A percentile compares a stretch with the other conserved stretches of the same genome.
phyloP scores from a whole-genome alignment of 2,797 vertebrate genomes.

The Catharus ustulatus region DNA sequence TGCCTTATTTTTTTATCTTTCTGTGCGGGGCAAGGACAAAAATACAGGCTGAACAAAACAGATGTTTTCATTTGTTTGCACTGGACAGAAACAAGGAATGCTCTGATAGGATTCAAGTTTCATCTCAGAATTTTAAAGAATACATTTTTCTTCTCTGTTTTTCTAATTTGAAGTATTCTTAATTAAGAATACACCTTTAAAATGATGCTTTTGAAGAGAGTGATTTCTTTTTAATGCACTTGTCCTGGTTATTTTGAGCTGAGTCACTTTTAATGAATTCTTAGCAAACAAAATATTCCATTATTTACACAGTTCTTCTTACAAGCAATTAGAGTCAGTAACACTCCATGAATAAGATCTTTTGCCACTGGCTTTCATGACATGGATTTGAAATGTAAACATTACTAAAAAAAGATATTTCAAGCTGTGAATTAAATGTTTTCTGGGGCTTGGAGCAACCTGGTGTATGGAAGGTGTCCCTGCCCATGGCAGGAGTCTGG shows the following conservation, averaged over 20 bases:
- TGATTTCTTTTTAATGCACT: neutral
- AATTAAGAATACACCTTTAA: neutral
- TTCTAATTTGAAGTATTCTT: neutral
- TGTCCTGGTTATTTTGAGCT: neutral
- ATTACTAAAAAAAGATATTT: neutral
- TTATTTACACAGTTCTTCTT: slow-evolving; percentile 13
- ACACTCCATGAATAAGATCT: neutral
- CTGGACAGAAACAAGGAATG: neutral
- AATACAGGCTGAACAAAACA: neutral
- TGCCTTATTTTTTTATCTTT: neutral
- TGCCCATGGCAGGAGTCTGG: neutral
- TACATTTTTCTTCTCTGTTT: neutral
- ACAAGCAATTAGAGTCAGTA: neutral
- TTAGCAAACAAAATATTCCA: neutral
- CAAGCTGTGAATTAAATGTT: neutral
- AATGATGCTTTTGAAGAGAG: neutral
- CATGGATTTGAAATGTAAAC: neutral
- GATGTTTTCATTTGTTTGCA: neutral
- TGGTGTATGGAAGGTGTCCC: neutral
- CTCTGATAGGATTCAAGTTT: neutral
- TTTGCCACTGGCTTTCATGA: neutral
- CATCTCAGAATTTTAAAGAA: neutral
- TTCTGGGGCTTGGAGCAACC: neutral
- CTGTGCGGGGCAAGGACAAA: neutral
- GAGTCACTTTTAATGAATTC: neutral